phyloP scores from a whole-genome alignment of 2,797 vertebrate species.

The Danio jaintianensis region DNA sequence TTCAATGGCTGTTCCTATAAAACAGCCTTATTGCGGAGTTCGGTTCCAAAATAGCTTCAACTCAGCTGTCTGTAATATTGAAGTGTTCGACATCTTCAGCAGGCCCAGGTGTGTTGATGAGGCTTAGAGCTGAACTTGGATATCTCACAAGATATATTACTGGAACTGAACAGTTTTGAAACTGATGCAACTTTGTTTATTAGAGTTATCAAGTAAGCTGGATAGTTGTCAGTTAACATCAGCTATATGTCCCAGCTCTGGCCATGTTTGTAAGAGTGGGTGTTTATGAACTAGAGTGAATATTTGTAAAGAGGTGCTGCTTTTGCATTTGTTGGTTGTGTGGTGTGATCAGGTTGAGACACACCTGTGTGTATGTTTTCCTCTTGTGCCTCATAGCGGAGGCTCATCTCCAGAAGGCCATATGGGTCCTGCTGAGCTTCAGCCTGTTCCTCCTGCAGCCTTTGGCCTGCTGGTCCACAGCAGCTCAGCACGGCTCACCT shows the following conservation, averaged over 20 bases:
- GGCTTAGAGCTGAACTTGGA: no score
- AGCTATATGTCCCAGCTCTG: neutral
- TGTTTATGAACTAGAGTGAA: slow-evolving; percentile 16
- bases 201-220: neutral
- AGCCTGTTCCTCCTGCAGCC: slow-evolving; percentile 75
- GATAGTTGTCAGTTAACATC: neutral
- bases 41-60: no score
- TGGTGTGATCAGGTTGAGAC: neutral
- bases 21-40: no score
- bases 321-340: neutral
- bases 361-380: slow-evolving; percentile 48
- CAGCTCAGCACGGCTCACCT: slow-evolving; percentile 54
- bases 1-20: no score
- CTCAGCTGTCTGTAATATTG: neutral
- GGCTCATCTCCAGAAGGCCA: slow-evolving; percentile 72
- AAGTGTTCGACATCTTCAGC: no score
- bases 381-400: slow-evolving; percentile 59
- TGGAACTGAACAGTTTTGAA: neutral
- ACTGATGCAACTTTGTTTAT: neutral
- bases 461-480: slow-evolving; percentile 59
- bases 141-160: neutral
- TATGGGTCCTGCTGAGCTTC: slow-evolving; percentile 80
- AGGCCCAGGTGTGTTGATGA: no score
- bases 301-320: slow-evolving; percentile 6
- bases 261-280: slow-evolving; percentile 1